phyloP scores from a whole-genome alignment of 2,888 invertebrate genomes.

The Abrostola tripartita region DNA sequence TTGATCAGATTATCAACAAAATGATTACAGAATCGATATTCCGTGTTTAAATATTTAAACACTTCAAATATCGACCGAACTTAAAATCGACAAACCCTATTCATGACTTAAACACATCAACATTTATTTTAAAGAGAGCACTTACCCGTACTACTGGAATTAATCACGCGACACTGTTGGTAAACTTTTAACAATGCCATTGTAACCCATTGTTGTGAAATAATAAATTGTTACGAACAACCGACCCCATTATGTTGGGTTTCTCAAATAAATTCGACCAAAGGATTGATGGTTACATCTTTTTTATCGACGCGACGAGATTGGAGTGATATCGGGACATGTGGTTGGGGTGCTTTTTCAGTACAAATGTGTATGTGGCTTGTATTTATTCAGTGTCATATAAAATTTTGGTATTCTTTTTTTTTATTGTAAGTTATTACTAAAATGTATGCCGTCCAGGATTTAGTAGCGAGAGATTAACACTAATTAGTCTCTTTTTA shows the following conservation, averaged over 20 bases:
- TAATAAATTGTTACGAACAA: slow-evolving; percentile 65
- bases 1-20: too few relatives aligned
- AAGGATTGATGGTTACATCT: slow-evolving; percentile 74
- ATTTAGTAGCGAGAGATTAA: too few relatives aligned
- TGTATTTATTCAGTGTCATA: not conserved
- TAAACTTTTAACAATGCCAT: slow-evolving; percentile 81
- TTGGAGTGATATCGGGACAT: slow-evolving; percentile 42
- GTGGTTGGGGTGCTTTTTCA: slow-evolving; percentile 25
- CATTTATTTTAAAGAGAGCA: slow-evolving; percentile 66
- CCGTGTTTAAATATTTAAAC: slow-evolving; percentile 22
- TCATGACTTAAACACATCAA: slow-evolving; percentile 44
- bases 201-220: slow-evolving; percentile 68
- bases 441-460: too few relatives aligned
- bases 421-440: too few relatives aligned
- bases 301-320: slow-evolving; percentile 59
- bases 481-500: too few relatives aligned
- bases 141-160: slow-evolving; percentile 79
- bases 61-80: slow-evolving; percentile 47
- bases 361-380: slow-evolving; percentile 5
- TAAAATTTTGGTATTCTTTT: too few relatives aligned
- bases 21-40: not conserved
- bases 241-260: slow-evolving; percentile 59
- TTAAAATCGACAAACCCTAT: slow-evolving; percentile 44
- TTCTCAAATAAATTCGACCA: slow-evolving; percentile 75
- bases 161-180: slow-evolving; percentile 85